Percentiles rank a stretch among this genome's conserved stretches.
These are phyloP conservation scores for Sebastolobus alascanus DNA, from an alignment of 2,797 vertebrate species.

Conservation along the genomic window DNA sequence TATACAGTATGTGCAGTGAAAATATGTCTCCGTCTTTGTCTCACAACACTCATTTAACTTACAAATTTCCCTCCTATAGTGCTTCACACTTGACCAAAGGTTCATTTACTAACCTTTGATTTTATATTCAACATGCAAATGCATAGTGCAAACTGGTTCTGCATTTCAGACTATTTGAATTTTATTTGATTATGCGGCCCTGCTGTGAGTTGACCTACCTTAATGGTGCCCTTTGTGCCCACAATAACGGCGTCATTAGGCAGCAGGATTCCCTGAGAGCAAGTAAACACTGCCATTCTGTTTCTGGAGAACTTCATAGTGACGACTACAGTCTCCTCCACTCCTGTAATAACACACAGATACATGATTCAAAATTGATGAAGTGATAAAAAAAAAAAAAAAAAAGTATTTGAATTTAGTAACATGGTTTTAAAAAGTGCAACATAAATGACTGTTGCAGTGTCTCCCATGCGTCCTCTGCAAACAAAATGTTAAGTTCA, in stretches of 20 bases:
- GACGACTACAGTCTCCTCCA: constrained; percentile 86
- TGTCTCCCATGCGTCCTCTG: not conserved
- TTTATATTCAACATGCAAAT: not conserved
- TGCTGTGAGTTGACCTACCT: constrained; percentile 68
- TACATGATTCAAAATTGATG: not conserved
- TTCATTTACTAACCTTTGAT: not conserved
- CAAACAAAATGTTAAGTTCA: not conserved
- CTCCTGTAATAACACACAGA: constrained; percentile 75
- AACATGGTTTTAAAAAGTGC: not conserved
- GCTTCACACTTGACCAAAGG: not conserved
- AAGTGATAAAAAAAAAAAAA: not conserved
- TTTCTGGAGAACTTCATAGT: constrained; percentile 87
- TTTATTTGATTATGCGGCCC: not conserved
- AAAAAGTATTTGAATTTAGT: not conserved
- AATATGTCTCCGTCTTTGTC: not conserved
- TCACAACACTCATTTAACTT: not conserved
- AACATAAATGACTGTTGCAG: not conserved
- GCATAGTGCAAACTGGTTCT: not conserved
- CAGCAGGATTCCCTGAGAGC: constrained; percentile 75
- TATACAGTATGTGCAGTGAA: not conserved
- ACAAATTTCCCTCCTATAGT: not conserved
- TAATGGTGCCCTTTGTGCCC: constrained; percentile 86
- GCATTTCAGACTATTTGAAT: not conserved
- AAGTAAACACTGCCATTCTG: constrained; percentile 85
- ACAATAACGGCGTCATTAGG: constrained; percentile 82